Evolutionary conservation across 2,888 invertebrate species (phyloP).

Genomic region (Zootermopsis nevadensis): DNA sequence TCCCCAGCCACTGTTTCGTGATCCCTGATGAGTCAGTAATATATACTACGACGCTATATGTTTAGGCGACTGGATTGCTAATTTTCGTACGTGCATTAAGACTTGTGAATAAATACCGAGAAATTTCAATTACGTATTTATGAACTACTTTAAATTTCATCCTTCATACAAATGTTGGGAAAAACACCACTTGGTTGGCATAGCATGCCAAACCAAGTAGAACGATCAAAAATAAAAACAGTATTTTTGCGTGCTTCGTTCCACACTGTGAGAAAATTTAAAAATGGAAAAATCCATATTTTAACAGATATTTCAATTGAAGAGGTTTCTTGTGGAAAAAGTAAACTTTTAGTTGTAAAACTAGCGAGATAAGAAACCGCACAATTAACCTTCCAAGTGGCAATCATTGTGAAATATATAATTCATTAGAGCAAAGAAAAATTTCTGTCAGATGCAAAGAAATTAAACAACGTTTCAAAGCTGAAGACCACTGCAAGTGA

Average conservation of each 20-base stretch:
- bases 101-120: not conserved
- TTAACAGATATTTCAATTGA: slow-evolving; percentile 13
- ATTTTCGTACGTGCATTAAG: not conserved
- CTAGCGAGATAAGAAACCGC: not conserved
- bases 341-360: not conserved
- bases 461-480: not conserved
- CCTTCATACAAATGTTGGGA: not conserved
- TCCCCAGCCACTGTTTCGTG: no score
- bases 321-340: not conserved
- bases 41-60: no score
- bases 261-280: not conserved
- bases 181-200: not conserved
- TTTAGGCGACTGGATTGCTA: not conserved
- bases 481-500: not conserved
- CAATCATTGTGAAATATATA: not conserved
- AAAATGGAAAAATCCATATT: not conserved
- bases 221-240: not conserved
- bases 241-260: not conserved
- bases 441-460: not conserved
- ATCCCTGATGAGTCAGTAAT: no score
- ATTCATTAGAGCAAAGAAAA: not conserved
- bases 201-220: not conserved
- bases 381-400: not conserved
- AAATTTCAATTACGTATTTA: not conserved
- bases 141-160: not conserved